These are phyloP conservation scores for Cynopterus sphinx DNA, from an alignment of 2,797 vertebrate species.

Conservation along the genomic window DNA sequence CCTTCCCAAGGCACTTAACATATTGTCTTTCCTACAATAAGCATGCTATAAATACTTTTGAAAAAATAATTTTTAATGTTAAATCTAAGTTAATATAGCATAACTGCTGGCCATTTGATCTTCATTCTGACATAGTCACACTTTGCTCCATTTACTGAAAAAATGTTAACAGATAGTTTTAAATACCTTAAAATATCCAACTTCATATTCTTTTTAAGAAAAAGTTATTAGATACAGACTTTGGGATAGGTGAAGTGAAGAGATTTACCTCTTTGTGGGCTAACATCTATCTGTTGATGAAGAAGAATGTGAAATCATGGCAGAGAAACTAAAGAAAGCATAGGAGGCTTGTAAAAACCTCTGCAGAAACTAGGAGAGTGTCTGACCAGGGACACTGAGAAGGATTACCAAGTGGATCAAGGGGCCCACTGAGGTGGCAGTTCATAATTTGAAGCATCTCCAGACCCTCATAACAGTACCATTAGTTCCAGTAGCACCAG, in stretches of 20 bases:
- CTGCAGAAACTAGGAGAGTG: background rate
- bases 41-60: background rate
- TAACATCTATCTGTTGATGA: background rate
- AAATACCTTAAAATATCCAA: background rate
- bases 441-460: background rate
- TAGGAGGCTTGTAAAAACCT: background rate
- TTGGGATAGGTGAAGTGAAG: background rate
- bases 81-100: background rate
- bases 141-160: background rate
- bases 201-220: background rate
- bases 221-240: background rate
- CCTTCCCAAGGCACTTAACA: background rate
- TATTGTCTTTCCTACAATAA: background rate
- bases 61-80: background rate
- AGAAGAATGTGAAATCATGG: background rate
- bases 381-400: background rate
- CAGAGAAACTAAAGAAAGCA: background rate
- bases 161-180: constrained; percentile 24
- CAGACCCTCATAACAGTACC: background rate
- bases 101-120: background rate
- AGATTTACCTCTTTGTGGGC: background rate
- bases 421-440: background rate
- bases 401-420: background rate
- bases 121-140: background rate
- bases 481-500: background rate